Evolutionary conservation across 2,888 invertebrate genomes (phyloP).

Genomic region (Tenthredo livida): DNA sequence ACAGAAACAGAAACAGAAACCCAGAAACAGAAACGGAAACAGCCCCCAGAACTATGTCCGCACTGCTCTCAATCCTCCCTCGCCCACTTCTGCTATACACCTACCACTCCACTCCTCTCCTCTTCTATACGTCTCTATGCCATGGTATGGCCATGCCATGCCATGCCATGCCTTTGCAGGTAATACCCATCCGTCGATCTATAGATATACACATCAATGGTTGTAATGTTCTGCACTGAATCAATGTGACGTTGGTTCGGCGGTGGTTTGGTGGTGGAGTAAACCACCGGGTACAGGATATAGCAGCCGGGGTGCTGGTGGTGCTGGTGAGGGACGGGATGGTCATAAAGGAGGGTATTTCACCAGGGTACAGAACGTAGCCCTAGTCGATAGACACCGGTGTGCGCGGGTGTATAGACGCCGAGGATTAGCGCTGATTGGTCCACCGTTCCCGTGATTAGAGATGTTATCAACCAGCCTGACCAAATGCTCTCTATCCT

Average conservation of each 20-base stretch:
- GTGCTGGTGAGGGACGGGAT: neutral
- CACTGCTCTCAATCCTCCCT: conserved; percentile 3
- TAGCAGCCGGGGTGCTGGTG: neutral
- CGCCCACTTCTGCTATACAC: neutral
- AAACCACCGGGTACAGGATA: neutral
- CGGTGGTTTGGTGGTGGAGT: neutral
- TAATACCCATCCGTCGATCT: conserved; percentile 18
- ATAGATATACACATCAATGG: conserved; percentile 47
- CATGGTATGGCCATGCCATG: neutral
- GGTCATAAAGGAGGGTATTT: conserved; percentile 46
- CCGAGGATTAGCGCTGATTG: conserved; percentile 77
- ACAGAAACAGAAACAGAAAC: conserved; percentile 64
- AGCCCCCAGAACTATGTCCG: conserved; percentile 21
- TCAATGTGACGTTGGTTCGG: conserved; percentile 43
- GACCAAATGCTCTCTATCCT: conserved; percentile 65
- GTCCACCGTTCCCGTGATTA: conserved; percentile 77
- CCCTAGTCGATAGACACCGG: neutral
- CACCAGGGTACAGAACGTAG: neutral
- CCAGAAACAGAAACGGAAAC: conserved; percentile 15
- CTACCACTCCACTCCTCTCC: neutral
- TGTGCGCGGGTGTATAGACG: conserved; percentile 56
- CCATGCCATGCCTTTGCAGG: neutral
- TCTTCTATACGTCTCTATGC: neutral
- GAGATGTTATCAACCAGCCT: conserved; percentile 76
- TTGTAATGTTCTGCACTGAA: conserved; percentile 49